Base-by-base conservation (phyloP, 2,113 vertebrate species). In the Gambusia holbrooki region DNA sequence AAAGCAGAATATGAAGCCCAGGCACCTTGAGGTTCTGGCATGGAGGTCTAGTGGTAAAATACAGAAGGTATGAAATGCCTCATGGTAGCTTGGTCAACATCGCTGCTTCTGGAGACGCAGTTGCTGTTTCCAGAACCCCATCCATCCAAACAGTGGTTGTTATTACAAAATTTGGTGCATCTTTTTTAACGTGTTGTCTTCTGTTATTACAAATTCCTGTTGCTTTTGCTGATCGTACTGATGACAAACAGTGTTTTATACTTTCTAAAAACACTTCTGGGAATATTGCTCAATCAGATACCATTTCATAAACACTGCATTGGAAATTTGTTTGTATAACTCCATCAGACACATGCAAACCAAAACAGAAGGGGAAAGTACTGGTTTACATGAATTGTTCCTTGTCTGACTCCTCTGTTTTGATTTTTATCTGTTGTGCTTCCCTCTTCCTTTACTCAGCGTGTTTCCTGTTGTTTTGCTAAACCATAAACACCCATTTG, bases 11-110 rank as follows among this genome's bases (percentile, higher is more conserved):
- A 29, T 69, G 74, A 82, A 77, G 70, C 76, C 68, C 64, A 76
- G 76, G 75, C 81, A 83, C 85, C 75, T 66, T 33, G 70, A 81
- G 70, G 75, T 60, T n/a, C 79, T 87, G 87, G 85, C 87, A 60
- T 33, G 2, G 0, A 35, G 27, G 19, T 42, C 48, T 7, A 63
- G 85, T 81, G 87, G 83, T 71, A 28, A 62, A 77, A 58, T 11
- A n/a, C 51, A 58, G 8, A 58, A 11, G 85, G 75, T 87, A 81
- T 77, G 75, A 86, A 90, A 86, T 83, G 73, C 45, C 82, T 66
- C 77, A 83, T 76, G 76, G 71, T 48, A 73, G 70, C 51, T 37
- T 37, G 77, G 62, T 73, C 61, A 79, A 74, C 79, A 5, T 0
- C 29, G 74, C 6, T n/a, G 64, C 51, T 37, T 69, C n/a, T 61